These are phyloP conservation scores for Eremobia ochroleuca DNA, from an alignment of 2,888 invertebrate species.

Conservation along the genomic window DNA sequence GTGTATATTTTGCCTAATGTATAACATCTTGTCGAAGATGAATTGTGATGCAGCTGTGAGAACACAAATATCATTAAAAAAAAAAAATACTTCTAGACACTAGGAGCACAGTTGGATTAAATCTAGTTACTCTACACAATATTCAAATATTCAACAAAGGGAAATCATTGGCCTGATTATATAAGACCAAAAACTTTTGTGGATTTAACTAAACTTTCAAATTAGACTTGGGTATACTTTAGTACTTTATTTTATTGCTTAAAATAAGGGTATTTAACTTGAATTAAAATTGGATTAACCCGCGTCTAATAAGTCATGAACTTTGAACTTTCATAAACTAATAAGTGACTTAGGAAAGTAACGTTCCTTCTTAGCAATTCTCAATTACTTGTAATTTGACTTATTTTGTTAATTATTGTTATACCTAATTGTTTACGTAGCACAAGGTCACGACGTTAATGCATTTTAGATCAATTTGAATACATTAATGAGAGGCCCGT, in stretches of 20 bases:
- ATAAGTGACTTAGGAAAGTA: constrained; percentile 22
- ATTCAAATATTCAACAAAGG: constrained; percentile 36
- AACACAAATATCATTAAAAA: too few species aligned
- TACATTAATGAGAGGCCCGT: not conserved
- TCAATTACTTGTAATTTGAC: not conserved
- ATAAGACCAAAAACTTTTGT: constrained; percentile 34
- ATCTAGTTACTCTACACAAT: constrained; percentile 14
- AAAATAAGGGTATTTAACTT: constrained; percentile 21
- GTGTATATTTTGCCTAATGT: too few species aligned
- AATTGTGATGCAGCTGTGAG: too few species aligned
- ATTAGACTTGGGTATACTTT: constrained; percentile 32
- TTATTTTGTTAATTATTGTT: not conserved
- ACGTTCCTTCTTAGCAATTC: not conserved
- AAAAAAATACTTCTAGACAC: too few species aligned
- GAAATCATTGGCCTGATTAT: constrained; percentile 37
- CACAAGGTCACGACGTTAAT: too few species aligned
- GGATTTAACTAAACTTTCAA: constrained; percentile 33
- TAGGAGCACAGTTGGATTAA: constrained; percentile 13
- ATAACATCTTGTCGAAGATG: too few species aligned
- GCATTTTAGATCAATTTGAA: not conserved
- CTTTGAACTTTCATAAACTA: constrained; percentile 32
- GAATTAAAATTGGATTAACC: constrained; percentile 37
- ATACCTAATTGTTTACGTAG: not conserved
- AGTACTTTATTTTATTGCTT: constrained; percentile 32
- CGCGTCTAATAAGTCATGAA: constrained; percentile 10